Evolutionary conservation across 2,113 vertebrate genomes (phyloP).

Genomic region (Atractosteus spatula): DNA sequence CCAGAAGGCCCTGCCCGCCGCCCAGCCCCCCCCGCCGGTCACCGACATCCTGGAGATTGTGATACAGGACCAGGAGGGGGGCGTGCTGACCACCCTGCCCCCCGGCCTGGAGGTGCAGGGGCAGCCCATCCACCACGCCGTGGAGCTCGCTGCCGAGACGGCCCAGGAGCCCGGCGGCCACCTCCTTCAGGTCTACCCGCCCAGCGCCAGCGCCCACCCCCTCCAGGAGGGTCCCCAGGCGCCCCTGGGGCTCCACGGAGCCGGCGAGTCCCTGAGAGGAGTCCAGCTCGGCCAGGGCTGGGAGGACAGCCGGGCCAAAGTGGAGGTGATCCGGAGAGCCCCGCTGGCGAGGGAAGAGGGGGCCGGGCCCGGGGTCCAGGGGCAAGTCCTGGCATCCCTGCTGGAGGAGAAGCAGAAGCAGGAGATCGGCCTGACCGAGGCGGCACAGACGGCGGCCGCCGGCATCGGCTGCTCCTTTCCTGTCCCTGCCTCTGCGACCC

Average conservation of each 20-base stretch:
- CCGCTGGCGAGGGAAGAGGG: constrained; percentile 3
- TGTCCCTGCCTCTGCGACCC: too few relatives aligned
- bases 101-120: neutral
- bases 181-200: constrained; percentile 43
- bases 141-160: constrained; percentile 25
- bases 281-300: constrained; percentile 24
- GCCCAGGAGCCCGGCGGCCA: constrained; percentile 36
- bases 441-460: too few relatives aligned
- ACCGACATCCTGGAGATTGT: constrained; percentile 54
- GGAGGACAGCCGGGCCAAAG: constrained; percentile 55
- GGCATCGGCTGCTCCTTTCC: too few relatives aligned
- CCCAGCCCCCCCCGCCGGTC: constrained; percentile 20
- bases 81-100: constrained; percentile 44
- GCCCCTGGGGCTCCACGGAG: constrained; percentile 46
- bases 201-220: constrained; percentile 6
- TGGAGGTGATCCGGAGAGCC: constrained; percentile 58
- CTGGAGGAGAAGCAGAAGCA: constrained; percentile 35
- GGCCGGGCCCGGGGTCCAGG: neutral
- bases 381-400: constrained; percentile 28
- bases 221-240: constrained; percentile 21
- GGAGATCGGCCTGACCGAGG: neutral
- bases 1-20: constrained; percentile 58
- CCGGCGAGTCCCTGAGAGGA: constrained; percentile 5
- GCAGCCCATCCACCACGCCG: neutral
- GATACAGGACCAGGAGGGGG: constrained; percentile 48